phyloP scores from a whole-genome alignment of 2,113 vertebrate genomes.

The Pelvicachromis taeniatus region DNA sequence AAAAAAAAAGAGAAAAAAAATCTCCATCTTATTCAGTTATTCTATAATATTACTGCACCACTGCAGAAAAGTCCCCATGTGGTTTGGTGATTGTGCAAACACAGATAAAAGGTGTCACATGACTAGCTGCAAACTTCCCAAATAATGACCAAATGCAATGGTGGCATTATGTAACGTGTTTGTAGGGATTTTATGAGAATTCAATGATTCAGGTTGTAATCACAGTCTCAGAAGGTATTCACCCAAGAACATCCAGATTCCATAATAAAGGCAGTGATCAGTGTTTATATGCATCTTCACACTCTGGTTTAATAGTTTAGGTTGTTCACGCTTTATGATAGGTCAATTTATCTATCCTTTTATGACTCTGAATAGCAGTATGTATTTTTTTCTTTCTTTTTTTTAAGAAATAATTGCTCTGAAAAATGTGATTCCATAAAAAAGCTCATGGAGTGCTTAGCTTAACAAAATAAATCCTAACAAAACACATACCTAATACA shows the following conservation, averaged over 20 bases:
- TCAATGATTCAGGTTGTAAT: not conserved
- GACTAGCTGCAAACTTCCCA: not conserved
- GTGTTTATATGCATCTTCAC: not conserved
- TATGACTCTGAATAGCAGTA: not conserved
- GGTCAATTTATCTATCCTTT: not conserved
- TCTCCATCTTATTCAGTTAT: not conserved
- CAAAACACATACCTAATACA: conserved; percentile 14
- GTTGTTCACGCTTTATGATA: not conserved
- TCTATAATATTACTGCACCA: not conserved
- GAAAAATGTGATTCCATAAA: not conserved
- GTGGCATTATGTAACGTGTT: not conserved
- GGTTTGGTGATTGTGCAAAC: not conserved
- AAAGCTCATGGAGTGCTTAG: fast-evolving
- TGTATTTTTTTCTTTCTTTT: not conserved
- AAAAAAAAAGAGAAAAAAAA: not conserved
- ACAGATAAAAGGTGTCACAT: not conserved
- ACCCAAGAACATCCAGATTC: not conserved
- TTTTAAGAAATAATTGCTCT: not conserved
- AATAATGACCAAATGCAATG: not conserved
- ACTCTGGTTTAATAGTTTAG: not conserved
- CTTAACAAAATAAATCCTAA: not conserved
- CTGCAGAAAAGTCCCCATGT: not conserved
- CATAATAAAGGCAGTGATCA: not conserved
- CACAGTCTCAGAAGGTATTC: not conserved
- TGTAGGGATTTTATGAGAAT: not conserved